A percentile compares a stretch with the other conserved stretches of the same genome.
Conservation (phyloP, 2,797 vertebrate genomes). For the Sebastes glaucus region DNA sequence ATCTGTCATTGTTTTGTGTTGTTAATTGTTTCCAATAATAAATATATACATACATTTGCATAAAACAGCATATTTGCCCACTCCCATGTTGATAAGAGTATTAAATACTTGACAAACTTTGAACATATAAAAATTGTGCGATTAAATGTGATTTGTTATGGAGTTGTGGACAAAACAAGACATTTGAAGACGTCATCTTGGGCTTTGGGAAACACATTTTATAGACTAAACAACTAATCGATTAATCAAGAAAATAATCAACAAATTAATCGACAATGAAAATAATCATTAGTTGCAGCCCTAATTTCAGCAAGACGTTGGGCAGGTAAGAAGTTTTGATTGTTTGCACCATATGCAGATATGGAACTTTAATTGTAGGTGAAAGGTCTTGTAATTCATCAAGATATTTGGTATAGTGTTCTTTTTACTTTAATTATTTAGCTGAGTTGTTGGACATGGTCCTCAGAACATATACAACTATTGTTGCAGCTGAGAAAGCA, state of each 20-base stretch:
- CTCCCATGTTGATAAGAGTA: too few relatives aligned
- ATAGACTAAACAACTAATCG: background rate
- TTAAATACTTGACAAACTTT: too few relatives aligned
- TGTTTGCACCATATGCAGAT: background rate
- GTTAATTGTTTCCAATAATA: too few relatives aligned
- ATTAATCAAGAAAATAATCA: background rate
- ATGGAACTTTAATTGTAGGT: background rate
- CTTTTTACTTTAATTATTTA: background rate
- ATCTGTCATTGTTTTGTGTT: too few relatives aligned
- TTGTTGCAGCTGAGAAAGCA: background rate
- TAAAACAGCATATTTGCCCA: accelerated
- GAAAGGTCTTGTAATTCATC: background rate
- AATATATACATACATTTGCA: too few relatives aligned
- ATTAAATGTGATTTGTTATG: accelerated
- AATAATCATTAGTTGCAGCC: too few relatives aligned
- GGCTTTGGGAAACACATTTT: background rate
- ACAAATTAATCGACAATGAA: too few relatives aligned
- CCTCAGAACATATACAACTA: background rate
- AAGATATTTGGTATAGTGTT: background rate
- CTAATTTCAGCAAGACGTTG: too few relatives aligned
- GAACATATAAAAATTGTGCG: too few relatives aligned
- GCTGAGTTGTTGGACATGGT: background rate
- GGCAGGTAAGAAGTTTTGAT: too few relatives aligned
- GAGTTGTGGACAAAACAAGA: background rate
- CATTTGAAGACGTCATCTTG: background rate